Conservation (phyloP, 2,888 invertebrate species). For the Drosophila formosana region DNA sequence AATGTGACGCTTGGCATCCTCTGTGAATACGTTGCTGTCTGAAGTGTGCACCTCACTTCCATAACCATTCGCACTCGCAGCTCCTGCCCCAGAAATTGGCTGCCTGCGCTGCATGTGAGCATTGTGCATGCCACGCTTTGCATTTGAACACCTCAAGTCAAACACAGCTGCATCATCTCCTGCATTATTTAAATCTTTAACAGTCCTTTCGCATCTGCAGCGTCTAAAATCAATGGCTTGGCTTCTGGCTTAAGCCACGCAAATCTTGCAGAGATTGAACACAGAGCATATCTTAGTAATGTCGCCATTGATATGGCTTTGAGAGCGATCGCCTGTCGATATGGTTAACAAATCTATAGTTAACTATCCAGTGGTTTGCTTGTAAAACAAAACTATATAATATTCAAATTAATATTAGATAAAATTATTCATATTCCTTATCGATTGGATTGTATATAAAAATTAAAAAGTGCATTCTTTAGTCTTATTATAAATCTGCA, state of each 20-base stretch:
- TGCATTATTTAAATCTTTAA: slow-evolving; percentile 42
- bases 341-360: too few relatives aligned
- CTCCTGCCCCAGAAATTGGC: slow-evolving; percentile 12
- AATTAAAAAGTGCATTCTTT: too few relatives aligned
- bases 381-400: too few relatives aligned
- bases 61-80: background rate
- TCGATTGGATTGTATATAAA: too few relatives aligned
- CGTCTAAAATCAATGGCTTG: background rate
- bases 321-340: background rate
- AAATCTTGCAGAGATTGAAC: background rate
- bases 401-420: too few relatives aligned
- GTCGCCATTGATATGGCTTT: background rate
- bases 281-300: background rate
- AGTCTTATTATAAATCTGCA: too few relatives aligned
- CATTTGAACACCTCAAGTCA: slow-evolving; percentile 38
- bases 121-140: slow-evolving; percentile 18
- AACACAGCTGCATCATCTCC: slow-evolving; percentile 23
- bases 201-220: background rate
- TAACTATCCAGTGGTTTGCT: too few relatives aligned
- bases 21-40: slow-evolving; percentile 19
- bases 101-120: slow-evolving; percentile 7
- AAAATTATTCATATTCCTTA: too few relatives aligned
- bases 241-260: background rate
- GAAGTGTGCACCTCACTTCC: slow-evolving; percentile 19
- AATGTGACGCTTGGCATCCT: slow-evolving; percentile 45